phyloP scores from a whole-genome alignment of 1,140 invertebrate species.

The Steinernema feltiae region DNA sequence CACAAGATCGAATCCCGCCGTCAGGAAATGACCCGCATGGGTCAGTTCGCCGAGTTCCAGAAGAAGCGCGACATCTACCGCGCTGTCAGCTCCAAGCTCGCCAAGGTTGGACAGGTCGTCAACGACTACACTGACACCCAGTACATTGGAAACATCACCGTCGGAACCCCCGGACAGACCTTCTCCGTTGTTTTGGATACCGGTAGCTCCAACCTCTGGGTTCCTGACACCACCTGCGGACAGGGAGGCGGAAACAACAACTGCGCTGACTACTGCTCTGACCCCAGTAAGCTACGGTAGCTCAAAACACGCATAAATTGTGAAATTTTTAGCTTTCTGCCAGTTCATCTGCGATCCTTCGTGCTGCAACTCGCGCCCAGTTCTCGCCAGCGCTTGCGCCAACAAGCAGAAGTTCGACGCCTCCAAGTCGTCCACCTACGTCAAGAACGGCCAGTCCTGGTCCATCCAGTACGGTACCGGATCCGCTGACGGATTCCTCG shows the following conservation, averaged over 20 bases:
- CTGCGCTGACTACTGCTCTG: background rate
- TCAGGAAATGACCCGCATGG: too few relatives aligned
- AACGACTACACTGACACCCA: background rate
- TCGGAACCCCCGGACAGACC: slow-evolving; percentile 12
- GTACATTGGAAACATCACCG: slow-evolving; percentile 1
- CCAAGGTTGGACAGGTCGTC: background rate
- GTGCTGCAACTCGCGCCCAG: background rate
- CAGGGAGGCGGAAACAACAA: background rate
- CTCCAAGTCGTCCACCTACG: slow-evolving; percentile 17
- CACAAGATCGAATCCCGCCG: too few relatives aligned
- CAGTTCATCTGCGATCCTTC: background rate
- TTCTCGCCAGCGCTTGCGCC: background rate
- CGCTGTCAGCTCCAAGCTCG: too few relatives aligned
- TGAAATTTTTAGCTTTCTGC: background rate
- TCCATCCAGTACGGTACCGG: too few relatives aligned
- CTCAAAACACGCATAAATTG: background rate
- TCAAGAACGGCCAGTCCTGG: slow-evolving; percentile 18
- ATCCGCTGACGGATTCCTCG: too few relatives aligned
- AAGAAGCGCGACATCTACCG: too few relatives aligned
- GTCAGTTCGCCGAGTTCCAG: too few relatives aligned
- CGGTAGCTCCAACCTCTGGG: slow-evolving; percentile 24
- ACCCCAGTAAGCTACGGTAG: background rate
- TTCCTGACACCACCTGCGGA: too few relatives aligned
- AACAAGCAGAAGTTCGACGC: slow-evolving; percentile 16
- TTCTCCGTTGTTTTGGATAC: slow-evolving; percentile 27